phyloP scores from a whole-genome alignment of 2,888 invertebrate genomes.

The Polia nebulosa region DNA sequence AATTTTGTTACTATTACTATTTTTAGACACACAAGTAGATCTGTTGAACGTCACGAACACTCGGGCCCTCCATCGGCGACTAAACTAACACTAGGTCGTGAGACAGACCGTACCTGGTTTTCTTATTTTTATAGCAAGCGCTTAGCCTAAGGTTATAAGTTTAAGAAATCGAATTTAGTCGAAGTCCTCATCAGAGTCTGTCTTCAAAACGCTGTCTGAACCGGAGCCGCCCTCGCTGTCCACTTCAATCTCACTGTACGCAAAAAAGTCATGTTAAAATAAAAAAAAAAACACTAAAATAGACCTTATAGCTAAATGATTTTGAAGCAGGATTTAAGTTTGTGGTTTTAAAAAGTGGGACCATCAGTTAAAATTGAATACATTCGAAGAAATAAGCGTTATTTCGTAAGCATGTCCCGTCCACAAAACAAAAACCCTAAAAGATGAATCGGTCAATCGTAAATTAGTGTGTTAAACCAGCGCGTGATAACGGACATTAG shows the following conservation, averaged over 20 bases:
- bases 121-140: constrained; percentile 64
- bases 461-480: constrained; percentile 58
- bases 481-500: constrained; percentile 48
- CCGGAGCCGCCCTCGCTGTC: constrained; percentile 88
- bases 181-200: constrained; percentile 89
- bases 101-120: constrained; percentile 58
- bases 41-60: constrained; percentile 46
- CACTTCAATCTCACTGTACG: constrained; percentile 81
- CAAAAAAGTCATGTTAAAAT: constrained; percentile 35
- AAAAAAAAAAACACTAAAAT: not conserved
- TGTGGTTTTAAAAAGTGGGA: not conserved
- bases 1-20: constrained; percentile 63
- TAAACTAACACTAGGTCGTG: constrained; percentile 51
- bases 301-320: not conserved
- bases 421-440: constrained; percentile 1
- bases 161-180: constrained; percentile 74
- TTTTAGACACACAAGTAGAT: constrained; percentile 62
- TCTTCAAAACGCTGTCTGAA: constrained; percentile 88
- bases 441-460: constrained; percentile 24
- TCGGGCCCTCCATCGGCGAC: constrained; percentile 14
- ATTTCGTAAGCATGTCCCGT: constrained; percentile 13
- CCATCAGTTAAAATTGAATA: constrained; percentile 13
- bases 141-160: constrained; percentile 68
- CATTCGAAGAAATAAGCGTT: constrained; percentile 26
- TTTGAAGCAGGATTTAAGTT: constrained; percentile 7